Percentiles rank a stretch among this genome's conserved stretches.
These are phyloP conservation scores for Lepidonotus clava DNA, from an alignment of 2,888 invertebrate species.

Conservation along the genomic window DNA sequence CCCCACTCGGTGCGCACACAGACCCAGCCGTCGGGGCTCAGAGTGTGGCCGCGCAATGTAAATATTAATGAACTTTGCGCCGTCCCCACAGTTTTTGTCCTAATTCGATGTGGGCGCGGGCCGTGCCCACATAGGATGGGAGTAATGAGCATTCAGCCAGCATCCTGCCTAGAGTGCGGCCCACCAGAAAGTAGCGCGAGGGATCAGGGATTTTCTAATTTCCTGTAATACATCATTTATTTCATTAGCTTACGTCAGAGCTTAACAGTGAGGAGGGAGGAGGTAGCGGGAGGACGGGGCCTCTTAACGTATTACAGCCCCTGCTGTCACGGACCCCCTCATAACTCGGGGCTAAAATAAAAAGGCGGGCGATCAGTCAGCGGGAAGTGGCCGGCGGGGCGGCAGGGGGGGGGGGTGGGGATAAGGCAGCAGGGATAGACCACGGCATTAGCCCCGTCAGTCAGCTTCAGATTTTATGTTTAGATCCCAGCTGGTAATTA, in stretches of 20 bases:
- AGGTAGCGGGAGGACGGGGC: background rate
- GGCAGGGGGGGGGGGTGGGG: too few relatives aligned
- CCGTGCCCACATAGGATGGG: background rate
- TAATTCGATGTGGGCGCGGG: background rate
- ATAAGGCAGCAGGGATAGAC: too few relatives aligned
- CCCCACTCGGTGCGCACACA: background rate
- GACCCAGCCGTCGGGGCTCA: background rate
- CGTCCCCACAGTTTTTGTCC: background rate
- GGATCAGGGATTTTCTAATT: background rate
- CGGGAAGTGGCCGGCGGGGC: background rate
- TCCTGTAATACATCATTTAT: constrained; percentile 7
- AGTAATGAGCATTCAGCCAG: background rate
- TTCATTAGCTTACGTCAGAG: background rate
- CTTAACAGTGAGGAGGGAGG: constrained; percentile 4
- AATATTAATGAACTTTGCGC: constrained; percentile 23
- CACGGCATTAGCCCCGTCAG: too few relatives aligned
- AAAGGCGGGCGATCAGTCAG: background rate
- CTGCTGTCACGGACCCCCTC: background rate
- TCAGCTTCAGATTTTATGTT: background rate
- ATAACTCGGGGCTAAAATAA: background rate
- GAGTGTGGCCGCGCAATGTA: background rate
- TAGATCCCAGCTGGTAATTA: background rate
- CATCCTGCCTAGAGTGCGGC: background rate
- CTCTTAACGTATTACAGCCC: background rate
- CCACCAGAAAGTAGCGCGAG: background rate